Conservation (phyloP, 2,797 vertebrate species). For the Gobio occitaniae region DNA sequence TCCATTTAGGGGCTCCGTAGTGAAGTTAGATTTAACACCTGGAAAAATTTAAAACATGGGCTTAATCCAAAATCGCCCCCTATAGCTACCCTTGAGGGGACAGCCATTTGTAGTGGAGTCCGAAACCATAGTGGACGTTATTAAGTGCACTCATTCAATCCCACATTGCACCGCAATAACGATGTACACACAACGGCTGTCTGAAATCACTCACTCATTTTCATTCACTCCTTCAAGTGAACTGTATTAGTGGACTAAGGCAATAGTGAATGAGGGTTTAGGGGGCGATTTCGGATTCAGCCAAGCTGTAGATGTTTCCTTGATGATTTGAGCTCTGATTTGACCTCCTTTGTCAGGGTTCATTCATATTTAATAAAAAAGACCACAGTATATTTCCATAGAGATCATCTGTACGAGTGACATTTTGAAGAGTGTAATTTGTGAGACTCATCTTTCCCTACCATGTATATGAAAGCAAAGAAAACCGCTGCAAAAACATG, state of each 20-base stretch:
- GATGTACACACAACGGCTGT: too few species aligned
- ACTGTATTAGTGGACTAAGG: too few species aligned
- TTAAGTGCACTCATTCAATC: too few species aligned
- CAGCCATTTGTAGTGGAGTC: too few species aligned
- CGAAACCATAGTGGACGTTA: too few species aligned
- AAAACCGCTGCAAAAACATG: neutral
- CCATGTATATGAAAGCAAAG: neutral
- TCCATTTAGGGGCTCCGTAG: neutral
- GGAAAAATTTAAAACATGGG: constrained; percentile 16
- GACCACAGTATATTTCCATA: neutral
- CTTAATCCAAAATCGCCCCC: too few species aligned
- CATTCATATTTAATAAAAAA: neutral
- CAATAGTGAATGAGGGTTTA: too few species aligned
- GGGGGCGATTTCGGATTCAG: too few species aligned
- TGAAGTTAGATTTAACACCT: neutral
- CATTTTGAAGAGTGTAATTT: neutral
- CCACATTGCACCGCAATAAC: too few species aligned
- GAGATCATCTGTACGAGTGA: neutral
- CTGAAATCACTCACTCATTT: too few species aligned
- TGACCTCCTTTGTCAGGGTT: neutral
- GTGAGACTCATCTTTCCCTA: neutral
- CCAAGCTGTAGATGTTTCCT: neutral
- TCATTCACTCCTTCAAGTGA: too few species aligned
- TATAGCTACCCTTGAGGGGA: too few species aligned
- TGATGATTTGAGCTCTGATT: neutral